Evolutionary conservation across 2,888 invertebrate genomes (phyloP), one percentile per base, ranked within the genome.

Genomic region (Leptura quadrifasciata): DNA sequence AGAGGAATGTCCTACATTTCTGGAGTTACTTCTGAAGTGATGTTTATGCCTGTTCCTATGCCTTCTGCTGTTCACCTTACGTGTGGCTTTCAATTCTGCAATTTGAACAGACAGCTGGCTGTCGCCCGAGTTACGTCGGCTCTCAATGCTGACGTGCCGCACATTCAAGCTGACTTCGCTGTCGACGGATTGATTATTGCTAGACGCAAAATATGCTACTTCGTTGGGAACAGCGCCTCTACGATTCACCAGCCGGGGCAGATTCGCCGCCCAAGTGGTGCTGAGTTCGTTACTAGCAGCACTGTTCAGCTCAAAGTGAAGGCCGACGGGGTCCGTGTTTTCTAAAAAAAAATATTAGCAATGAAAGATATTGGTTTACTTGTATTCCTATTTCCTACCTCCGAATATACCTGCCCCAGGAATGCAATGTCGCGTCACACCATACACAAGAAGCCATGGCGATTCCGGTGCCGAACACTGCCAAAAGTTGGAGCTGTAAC

Each of bases 371-470:
- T n/a, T n/a, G n/a, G n/a, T n/a, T n/a, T n/a, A n/a, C n/a, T n/a
- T n/a, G n/a, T n/a, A n/a, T n/a, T n/a, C 20, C 55, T 65, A 60
- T 21, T 77, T 58, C 77, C 86, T 90, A 97, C 97, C 94, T 94
- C 87, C 94, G 92, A 74, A 97, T 90, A 88, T 95, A 96, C 74
- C 97, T 92, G 77, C 93, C 93, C 98, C 98, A 98, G 15, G 95
- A 94, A 82, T 95, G 93, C 6, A 95, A 88, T 5, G 97, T 96
- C 54, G 96, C 94, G 21, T 93, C 92, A 8, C 96, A 97, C 97
- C 97, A 98, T 35, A 97, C 95, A 97, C 97, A 98, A 0, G 96
- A 96, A 4, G 97, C 96, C 95, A 97, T 96, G 31, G 95, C 92
- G 77, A 96, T 93, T 57, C 97, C 97, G 55, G 95, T 93, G 80